Conservation (phyloP, 2,113 vertebrate genomes). For the Pseudorectes ferrugineus region DNA sequence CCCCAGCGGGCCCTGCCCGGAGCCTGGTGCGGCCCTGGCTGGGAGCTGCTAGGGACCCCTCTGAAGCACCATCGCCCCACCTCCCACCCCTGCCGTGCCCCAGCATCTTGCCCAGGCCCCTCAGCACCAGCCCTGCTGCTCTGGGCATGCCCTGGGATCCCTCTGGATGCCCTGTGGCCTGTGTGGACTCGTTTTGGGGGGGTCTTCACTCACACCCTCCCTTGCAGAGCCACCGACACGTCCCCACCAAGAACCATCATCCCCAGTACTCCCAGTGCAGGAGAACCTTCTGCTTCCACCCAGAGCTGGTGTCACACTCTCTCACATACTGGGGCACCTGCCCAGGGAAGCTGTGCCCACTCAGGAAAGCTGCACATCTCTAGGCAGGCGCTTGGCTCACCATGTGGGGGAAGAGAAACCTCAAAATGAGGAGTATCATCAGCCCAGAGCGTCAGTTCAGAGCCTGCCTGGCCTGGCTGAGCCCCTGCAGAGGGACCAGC, state of each 20-base stretch:
- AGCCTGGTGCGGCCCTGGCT: neutral
- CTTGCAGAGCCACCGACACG: neutral
- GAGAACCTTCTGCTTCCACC: neutral
- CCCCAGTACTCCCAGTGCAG: neutral
- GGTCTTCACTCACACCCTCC: neutral
- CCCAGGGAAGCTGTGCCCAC: neutral
- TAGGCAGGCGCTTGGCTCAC: neutral
- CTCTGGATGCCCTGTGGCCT: neutral
- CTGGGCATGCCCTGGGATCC: neutral
- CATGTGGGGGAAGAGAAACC: neutral
- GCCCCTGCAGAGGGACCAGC: neutral
- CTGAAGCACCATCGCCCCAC: neutral
- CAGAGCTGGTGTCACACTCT: too few relatives aligned
- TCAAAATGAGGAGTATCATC: too few relatives aligned
- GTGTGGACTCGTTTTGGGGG: neutral
- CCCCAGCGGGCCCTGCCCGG: neutral
- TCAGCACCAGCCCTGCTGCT: neutral
- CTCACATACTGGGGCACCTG: rapidly evolving
- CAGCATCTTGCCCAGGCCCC: neutral
- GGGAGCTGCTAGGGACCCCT: neutral
- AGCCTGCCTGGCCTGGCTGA: neutral
- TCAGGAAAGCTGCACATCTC: neutral
- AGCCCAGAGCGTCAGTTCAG: neutral
- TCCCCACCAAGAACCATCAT: neutral
- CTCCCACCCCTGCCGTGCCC: too few relatives aligned